These are phyloP conservation scores for Phyllotreta cruciferae DNA, from an alignment of 2,888 invertebrate genomes.

Conservation along the genomic window DNA sequence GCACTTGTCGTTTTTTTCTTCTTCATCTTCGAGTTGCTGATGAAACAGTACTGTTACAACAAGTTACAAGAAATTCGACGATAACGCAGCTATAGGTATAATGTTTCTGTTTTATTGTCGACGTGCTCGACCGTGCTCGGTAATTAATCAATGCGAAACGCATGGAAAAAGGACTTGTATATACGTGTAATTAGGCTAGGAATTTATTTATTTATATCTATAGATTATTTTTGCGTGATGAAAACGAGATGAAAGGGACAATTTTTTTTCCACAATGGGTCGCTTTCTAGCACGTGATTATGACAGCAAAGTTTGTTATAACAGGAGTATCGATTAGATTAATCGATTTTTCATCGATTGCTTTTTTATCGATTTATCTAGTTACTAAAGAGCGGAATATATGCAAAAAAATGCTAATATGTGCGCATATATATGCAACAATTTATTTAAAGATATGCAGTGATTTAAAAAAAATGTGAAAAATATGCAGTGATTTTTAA, in stretches of 20 bases:
- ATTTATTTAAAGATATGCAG: too few species aligned
- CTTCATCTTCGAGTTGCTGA: slow-evolving; percentile 6
- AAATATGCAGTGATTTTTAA: too few species aligned
- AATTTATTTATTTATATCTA: too few species aligned
- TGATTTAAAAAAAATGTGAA: too few species aligned
- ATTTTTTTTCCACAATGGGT: slow-evolving; percentile 18
- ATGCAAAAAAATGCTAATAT: too few species aligned
- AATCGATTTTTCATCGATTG: too few species aligned
- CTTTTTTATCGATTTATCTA: too few species aligned
- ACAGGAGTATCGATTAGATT: too few species aligned
- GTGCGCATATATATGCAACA: too few species aligned
- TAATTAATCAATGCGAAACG: slow-evolving; percentile 4
- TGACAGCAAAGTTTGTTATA: too few species aligned
- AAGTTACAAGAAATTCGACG: slow-evolving; percentile 19
- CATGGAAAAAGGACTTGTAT: not conserved
- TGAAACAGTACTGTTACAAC: slow-evolving; percentile 9
- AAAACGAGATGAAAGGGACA: slow-evolving; percentile 15
- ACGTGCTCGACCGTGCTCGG: not conserved
- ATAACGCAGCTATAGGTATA: slow-evolving; percentile 1
- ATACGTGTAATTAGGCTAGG: not conserved
- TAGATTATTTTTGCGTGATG: not conserved
- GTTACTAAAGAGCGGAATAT: too few species aligned
- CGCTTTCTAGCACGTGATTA: slow-evolving; percentile 20
- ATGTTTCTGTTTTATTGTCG: slow-evolving; percentile 15
- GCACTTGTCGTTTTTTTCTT: slow-evolving; percentile 19